Conservation (phyloP, 2,113 vertebrate species). For the Scortum barcoo region DNA sequence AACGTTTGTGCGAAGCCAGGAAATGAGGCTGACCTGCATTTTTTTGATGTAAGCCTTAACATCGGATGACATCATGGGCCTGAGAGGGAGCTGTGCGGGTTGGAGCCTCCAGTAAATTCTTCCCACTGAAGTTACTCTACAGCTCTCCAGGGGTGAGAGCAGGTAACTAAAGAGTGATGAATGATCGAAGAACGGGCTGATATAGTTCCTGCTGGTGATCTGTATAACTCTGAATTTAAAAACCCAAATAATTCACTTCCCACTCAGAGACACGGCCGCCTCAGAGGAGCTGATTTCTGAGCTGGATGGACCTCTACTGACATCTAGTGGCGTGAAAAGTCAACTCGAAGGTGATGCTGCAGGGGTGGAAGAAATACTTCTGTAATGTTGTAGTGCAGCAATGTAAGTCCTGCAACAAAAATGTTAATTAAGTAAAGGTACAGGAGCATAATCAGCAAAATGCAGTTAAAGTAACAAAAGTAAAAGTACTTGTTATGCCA, state of each 20-base stretch:
- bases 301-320: constrained; percentile 57
- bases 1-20: constrained; percentile 44
- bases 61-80: constrained; percentile 42
- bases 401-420: background rate
- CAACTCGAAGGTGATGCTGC: background rate
- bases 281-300: background rate
- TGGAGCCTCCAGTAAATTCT: constrained; percentile 46
- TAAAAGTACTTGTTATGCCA: background rate
- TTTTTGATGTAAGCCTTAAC: constrained; percentile 47
- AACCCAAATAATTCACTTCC: constrained; percentile 49
- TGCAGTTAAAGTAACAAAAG: background rate
- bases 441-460: background rate
- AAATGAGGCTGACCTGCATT: constrained; percentile 46
- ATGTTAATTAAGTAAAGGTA: background rate
- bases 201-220: constrained; percentile 46
- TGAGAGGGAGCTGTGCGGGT: constrained; percentile 29
- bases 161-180: constrained; percentile 45
- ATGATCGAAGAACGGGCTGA: constrained; percentile 49
- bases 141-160: constrained; percentile 36
- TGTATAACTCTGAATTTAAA: constrained; percentile 48
- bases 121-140: constrained; percentile 37
- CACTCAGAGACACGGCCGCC: constrained; percentile 18
- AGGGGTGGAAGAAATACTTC: background rate
- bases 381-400: background rate
- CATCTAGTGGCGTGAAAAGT: constrained; percentile 54